Evolutionary conservation across 2,113 vertebrate genomes (phyloP), one percentile per base, ranked within the genome.

Genomic region (Clupea harengus): DNA sequence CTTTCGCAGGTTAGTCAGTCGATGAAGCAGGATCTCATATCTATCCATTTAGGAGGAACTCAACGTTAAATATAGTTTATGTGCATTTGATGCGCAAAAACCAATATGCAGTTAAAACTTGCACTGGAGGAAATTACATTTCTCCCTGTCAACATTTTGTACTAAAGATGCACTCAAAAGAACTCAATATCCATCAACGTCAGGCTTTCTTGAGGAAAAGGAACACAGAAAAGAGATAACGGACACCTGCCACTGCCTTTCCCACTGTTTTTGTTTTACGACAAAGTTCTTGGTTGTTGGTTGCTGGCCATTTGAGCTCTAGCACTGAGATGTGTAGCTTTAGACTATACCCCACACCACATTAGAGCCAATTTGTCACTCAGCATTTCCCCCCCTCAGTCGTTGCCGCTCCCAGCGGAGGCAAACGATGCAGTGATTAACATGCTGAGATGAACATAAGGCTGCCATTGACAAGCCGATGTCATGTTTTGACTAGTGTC

Each of bases 341-440:
- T 39, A 39, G 39, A 39, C n/a, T n/a, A n/a, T n/a, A n/a, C 54
- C 54, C 17, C 17, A 22, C 18, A 5, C 22, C 18, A 20, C 54
- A 20, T 7, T 60, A 60, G 22, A 22, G 54, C 54, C 54, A 4
- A 60, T 60, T 7, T 20, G 22, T 22, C 54, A 60, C 54, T 20
- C 39, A 22, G 4, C 6, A 20, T 22, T 60, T 28, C 54, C 17
- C 47, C 44, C 83, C 54, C 7, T 0, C 46, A 82, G 81, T 4
- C 9, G n/a, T 47, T n/a, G 52, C 25, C 11, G 22, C 28, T 87
- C 47, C 54, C 75, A 84, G 82, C 20, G 80, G 85, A 82, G 85
- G 67, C 80, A 84, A 82, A 80, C n/a, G 28, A 81, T 49, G 81
- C 25, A 20, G 60, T 84, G 84, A 84, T 87, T 85, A 85, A 13